A percentile compares a stretch with the other conserved stretches of the same genome.
Conservation (phyloP, 2,113 vertebrate genomes). For the Naja naja region DNA sequence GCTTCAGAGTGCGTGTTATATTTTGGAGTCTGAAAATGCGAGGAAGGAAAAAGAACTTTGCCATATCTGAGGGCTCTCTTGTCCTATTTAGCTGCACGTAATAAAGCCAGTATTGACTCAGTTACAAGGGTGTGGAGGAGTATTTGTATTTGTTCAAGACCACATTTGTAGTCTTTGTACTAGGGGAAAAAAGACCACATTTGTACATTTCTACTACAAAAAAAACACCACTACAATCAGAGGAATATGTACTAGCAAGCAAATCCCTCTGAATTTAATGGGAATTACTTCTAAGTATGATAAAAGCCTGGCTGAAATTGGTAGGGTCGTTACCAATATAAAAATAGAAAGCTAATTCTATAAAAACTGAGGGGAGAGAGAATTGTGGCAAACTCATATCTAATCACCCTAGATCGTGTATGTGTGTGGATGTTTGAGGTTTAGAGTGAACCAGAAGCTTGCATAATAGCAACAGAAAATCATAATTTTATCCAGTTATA, state of each 20-base stretch:
- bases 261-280: neutral
- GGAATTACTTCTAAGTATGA: neutral
- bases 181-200: too few relatives aligned
- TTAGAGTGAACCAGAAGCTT: neutral
- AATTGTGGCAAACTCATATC: neutral
- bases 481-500: neutral
- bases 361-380: neutral
- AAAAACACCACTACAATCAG: neutral
- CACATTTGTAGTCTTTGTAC: neutral
- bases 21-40: neutral
- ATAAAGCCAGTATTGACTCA: neutral
- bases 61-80: neutral
- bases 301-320: neutral
- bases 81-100: neutral
- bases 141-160: neutral
- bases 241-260: neutral
- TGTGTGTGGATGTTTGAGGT: neutral
- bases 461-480: neutral
- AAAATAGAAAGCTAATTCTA: neutral
- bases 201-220: too few relatives aligned
- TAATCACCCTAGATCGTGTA: neutral
- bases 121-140: neutral
- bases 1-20: neutral
- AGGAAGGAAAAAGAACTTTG: neutral
- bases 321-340: neutral